Base-by-base conservation (phyloP, 2,888 invertebrate species). In the Chelonus formosanus region DNA sequence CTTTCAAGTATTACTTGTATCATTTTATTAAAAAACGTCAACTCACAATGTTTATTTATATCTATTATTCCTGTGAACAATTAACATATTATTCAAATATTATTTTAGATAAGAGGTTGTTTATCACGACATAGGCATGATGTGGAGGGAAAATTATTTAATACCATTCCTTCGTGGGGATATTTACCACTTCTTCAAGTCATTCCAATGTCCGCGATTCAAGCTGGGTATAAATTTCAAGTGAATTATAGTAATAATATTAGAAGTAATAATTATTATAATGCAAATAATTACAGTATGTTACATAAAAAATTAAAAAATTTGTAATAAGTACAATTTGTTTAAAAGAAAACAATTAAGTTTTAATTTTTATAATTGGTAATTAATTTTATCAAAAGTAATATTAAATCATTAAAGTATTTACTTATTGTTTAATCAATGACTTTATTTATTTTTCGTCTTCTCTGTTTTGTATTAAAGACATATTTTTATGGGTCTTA, bases 401-500 rank as follows among this genome's bases (percentile, higher is more conserved):
- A 20, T 20, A 20, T 20, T 20, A 20, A 20, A 20, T 20, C 20
- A 20, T 20, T 20, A 20, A 20, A 20, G 20, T 20, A 20, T 20
- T 20, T 20, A 20, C 20, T 20, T 55, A 55, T 8, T 5, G 7
- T 44, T 44, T 44, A 44, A n/a, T 20, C 3, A 62, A 35, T 35
- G 58, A 57, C 32, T 56, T 10, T 35, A 40, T 54, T 3, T 34
- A 36, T 10, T 47, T 5, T 48, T 57, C 3, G n/a, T 47, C 7
- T 31, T 36, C 43, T 7, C 74, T 71, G 67, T 75, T 73, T 72
- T 73, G 56, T 62, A 65, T 75, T 85, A 31, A 75, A 95, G 95
- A 73, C 96, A 97, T 84, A 91, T 96, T 71, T 94, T 95, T 81
- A 94, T 97, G 91, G 97, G 97, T 5, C 92, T 97, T 80, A 95